Conservation (phyloP, 2,888 invertebrate genomes). For the Atrina japonica region DNA sequence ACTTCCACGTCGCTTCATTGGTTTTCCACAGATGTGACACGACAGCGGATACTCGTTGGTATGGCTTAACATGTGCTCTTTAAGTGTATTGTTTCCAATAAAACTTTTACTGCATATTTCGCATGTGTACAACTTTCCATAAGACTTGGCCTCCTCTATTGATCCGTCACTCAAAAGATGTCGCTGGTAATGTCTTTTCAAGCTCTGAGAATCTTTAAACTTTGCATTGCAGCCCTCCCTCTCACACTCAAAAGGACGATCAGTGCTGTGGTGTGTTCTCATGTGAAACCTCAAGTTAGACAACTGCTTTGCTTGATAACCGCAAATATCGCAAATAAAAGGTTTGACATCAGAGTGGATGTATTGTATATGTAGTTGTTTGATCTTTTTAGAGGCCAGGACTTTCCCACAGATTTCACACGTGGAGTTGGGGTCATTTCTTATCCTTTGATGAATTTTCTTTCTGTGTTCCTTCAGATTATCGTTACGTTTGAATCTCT, state of each 20-base stretch:
- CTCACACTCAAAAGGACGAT: constrained; percentile 11
- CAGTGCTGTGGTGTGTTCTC: constrained; percentile 5
- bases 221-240: constrained; percentile 14
- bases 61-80: constrained; percentile 15
- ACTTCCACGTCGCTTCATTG: constrained; percentile 12
- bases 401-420: constrained; percentile 17
- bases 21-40: constrained; percentile 7
- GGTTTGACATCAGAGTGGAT: constrained; percentile 22
- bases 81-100: constrained; percentile 3
- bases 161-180: neutral
- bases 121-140: constrained; percentile 7
- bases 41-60: neutral
- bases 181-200: constrained; percentile 4
- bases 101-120: neutral
- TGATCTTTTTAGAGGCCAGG: constrained; percentile 6
- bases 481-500: constrained; percentile 13
- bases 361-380: constrained; percentile 6
- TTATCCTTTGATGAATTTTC: constrained; percentile 6
- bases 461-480: constrained; percentile 16
- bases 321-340: constrained; percentile 22
- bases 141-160: constrained; percentile 5
- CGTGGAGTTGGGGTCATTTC: constrained; percentile 9
- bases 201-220: constrained; percentile 12
- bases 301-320: constrained; percentile 15
- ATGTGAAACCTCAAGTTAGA: constrained; percentile 9